Conservation (phyloP, 2,113 vertebrate genomes). For the Phylloscopus whistleri region DNA sequence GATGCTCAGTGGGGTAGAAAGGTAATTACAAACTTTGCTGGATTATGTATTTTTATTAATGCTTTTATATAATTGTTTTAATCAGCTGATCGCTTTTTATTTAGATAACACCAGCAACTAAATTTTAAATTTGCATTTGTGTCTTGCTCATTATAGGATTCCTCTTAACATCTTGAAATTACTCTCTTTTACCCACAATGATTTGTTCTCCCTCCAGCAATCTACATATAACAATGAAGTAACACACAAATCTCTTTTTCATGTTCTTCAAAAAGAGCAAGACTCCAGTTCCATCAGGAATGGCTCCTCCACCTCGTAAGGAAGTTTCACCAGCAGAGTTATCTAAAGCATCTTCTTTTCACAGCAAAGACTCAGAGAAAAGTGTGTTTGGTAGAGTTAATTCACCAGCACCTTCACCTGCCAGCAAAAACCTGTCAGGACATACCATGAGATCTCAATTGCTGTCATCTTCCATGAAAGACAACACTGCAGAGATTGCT, state of each 20-base stretch:
- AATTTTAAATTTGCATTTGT: neutral
- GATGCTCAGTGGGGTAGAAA: neutral
- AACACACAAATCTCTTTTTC: neutral
- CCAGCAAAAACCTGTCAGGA: neutral
- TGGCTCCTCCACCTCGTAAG: neutral
- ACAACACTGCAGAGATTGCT: neutral
- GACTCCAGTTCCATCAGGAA: neutral
- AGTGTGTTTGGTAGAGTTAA: neutral
- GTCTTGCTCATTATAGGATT: neutral
- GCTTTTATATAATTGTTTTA: neutral
- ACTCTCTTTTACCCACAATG: neutral
- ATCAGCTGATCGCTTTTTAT: neutral
- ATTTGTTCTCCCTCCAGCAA: neutral
- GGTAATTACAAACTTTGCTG: neutral
- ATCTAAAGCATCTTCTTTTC: neutral
- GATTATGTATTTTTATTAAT: neutral
- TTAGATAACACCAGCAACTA: neutral
- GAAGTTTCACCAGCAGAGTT: conserved; percentile 38
- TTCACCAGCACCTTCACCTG: neutral
- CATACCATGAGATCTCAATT: fast-evolving
- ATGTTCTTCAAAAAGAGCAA: neutral
- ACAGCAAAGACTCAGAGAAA: neutral
- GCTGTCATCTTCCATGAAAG: neutral
- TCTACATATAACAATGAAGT: neutral
- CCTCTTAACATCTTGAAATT: neutral